Evolutionary conservation across 2,888 invertebrate genomes (phyloP), one percentile per base, ranked within the genome.

Genomic region (Formica aserva): DNA sequence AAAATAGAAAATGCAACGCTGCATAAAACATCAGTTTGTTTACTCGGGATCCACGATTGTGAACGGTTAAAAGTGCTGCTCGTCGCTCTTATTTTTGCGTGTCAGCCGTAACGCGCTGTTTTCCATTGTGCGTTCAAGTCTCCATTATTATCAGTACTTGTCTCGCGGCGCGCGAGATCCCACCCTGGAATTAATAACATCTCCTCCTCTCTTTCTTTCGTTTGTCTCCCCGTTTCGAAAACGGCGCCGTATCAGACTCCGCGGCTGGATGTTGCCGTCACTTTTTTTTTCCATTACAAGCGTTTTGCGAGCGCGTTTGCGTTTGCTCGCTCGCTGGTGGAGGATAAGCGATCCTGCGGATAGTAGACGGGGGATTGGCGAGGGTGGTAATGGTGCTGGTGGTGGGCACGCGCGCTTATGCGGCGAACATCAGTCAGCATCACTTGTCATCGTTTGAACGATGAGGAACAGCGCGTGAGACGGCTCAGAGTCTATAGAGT

Each of bases 401-500:
- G 26, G 81, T 75, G 85, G 78, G 74, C 65, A 74, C 85, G 87
- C 85, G 90, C 86, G 90, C 88, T 90, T 90, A 87, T 85, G 87
- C 88, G 87, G 86, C 69, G 91, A 92, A 89, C 92, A 92, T 92
- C 92, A 92, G 92, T 92, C 92, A 91, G 92, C 92, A 92, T 92
- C 92, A 92, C 91, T 91, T 92, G 92, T 93, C 92, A 92, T 93
- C 91, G 90, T 91, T 92, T 91, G 91, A 92, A 90, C 91, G 93
- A 92, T 93, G 92, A 91, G 87, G 85, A 87, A 57, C 82, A 85
- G 82, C 81, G 80, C 80, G 83, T 32, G 75, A 77, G 82, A 83
- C 82, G 84, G 84, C 82, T 86, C 77, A 81, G 67, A 66, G 84
- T 78, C 60, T 72, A 80, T 72, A 45, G 78, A 45, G 45, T 45